These are phyloP conservation scores for Drosophila nr. fundita DNA, from an alignment of 2,888 invertebrate species.

Conservation along the genomic window DNA sequence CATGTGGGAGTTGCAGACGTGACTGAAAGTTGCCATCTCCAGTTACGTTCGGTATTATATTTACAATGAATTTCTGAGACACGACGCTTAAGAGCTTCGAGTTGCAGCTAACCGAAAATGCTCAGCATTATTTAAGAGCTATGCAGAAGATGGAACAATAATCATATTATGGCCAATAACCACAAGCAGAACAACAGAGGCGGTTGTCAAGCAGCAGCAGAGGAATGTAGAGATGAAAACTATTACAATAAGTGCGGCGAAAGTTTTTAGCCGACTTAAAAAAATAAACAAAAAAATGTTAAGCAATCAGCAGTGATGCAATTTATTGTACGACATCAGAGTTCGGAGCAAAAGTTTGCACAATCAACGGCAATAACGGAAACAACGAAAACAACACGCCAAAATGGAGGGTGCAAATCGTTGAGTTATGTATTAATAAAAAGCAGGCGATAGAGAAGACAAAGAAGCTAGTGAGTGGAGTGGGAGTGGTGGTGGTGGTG, in stretches of 20 bases:
- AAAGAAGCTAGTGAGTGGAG: slow-evolving; percentile 33
- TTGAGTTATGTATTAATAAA: slow-evolving; percentile 64
- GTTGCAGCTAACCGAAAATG: slow-evolving; percentile 4
- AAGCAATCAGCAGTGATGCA: slow-evolving; percentile 70
- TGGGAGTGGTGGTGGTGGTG: not conserved
- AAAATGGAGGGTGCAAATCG: slow-evolving; percentile 41
- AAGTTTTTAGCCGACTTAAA: slow-evolving; percentile 51
- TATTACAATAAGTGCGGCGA: slow-evolving; percentile 40
- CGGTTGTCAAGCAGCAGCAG: not conserved
- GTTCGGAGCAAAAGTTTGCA: slow-evolving; percentile 58
- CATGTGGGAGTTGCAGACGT: slow-evolving; percentile 49
- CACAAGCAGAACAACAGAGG: slow-evolving; percentile 15
- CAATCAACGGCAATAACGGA: slow-evolving; percentile 56
- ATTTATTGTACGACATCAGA: slow-evolving; percentile 69
- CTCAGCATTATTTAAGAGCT: slow-evolving; percentile 12
- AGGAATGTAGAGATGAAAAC: slow-evolving; percentile 23
- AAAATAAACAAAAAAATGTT: slow-evolving; percentile 15
- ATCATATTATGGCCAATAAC: slow-evolving; percentile 45
- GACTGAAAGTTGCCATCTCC: slow-evolving; percentile 62
- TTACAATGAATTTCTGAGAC: slow-evolving; percentile 57
- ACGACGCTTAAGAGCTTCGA: slow-evolving; percentile 51
- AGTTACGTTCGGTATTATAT: slow-evolving; percentile 31
- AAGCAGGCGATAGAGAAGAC: slow-evolving; percentile 55
- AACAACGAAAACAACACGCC: slow-evolving; percentile 24
- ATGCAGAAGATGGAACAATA: slow-evolving; percentile 23